A percentile compares a stretch with the other conserved stretches of the same genome.
Evolutionary conservation across 2,797 vertebrate species (phyloP).

Genomic region (Aselliscus stoliczkanus): DNA sequence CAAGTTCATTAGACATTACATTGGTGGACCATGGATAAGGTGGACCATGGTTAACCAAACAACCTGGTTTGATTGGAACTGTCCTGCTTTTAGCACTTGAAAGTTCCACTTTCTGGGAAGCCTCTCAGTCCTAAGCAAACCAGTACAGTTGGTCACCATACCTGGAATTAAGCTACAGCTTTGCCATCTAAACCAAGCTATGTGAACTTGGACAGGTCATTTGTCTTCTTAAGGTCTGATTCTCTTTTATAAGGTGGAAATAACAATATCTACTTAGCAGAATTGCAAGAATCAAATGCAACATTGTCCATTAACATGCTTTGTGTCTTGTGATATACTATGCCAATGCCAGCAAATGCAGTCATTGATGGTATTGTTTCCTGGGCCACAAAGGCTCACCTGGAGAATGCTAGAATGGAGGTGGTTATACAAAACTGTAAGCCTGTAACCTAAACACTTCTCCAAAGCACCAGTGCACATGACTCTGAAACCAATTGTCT

Average conservation of each 20-base stretch:
- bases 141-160: not conserved
- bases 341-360: not conserved
- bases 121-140: not conserved
- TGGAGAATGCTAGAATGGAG: not conserved
- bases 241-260: not conserved
- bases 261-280: not conserved
- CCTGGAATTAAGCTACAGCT: not conserved
- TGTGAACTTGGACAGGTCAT: not conserved
- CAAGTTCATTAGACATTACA: not conserved
- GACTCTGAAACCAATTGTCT: not conserved
- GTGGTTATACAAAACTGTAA: not conserved
- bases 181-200: not conserved
- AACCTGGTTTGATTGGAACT: not conserved
- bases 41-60: not conserved
- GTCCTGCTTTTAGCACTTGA: not conserved
- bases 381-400: not conserved
- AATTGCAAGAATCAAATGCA: not conserved
- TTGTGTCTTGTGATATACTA: not conserved
- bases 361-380: not conserved
- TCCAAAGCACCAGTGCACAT: not conserved
- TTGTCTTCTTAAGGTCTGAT: not conserved
- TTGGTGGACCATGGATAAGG: not conserved
- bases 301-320: not conserved
- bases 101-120: not conserved
- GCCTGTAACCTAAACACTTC: not conserved